Base-by-base conservation (phyloP, 2,797 vertebrate genomes). In the Onychomys leucogaster region DNA sequence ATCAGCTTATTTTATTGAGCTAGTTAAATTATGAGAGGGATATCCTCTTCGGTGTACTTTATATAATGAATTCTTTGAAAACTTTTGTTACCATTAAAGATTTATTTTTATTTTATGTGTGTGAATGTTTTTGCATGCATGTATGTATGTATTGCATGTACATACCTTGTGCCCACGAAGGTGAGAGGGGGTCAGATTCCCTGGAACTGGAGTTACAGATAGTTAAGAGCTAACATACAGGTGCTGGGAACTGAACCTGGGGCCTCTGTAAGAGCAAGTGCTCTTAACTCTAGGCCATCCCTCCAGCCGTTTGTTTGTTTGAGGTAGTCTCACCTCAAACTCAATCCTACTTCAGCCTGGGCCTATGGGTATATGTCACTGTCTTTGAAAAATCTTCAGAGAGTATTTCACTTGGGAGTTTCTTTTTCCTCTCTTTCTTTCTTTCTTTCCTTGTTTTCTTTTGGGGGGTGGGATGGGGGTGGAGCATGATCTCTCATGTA, bases 1-100 rank as follows among this genome's bases (percentile, higher is more conserved):
- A 65, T 94, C 69, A 87, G 11, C 16, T 89, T 93, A 77, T 81
- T 95, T 96, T 93, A 92, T 19, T 89, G 86, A 37, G 13, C 49
- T 94, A 89, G 49, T 90, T 96, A 61, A 89, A 65, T 87, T 96
- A 43, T 84, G 86, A 91, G n/a, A 41, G 77, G 5, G 19, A 63
- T 89, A 90, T 85, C n/a, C 57, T 94, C 5, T 65, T 96, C 59
- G 34, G 61, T 93, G 32, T 90, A 84, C 6, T 27, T 88, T 52
- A 78, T 67, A 23, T 65, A 59, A 34, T 17, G 95, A 43, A 52
- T 87, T 94, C 32, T 95, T 90, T 52, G 23, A 46, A 78, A 77
- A 63, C 21, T 49, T 43, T 63, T 34, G 84, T 83, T 82, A 37
- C 14, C 61, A 63, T 29, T 32, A 73, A 87, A 71, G 37, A 52